A percentile compares a stretch with the other conserved stretches of the same genome.
Evolutionary conservation across 2,797 vertebrate species (phyloP).

Genomic region (Margarornis squamiger): DNA sequence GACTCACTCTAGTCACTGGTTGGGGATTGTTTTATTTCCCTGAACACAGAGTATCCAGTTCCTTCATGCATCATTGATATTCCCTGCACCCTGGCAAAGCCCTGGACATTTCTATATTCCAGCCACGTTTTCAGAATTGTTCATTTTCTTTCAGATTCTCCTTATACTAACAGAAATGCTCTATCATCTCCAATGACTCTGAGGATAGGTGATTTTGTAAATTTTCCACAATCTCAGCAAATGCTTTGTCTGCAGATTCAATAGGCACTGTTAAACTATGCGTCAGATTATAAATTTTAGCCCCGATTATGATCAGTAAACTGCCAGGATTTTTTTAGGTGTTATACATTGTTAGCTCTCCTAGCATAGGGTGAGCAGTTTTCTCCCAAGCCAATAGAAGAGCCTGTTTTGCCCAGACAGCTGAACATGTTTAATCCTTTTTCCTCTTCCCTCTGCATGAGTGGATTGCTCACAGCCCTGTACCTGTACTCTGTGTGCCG

Average conservation of each 20-base stretch:
- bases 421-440: background rate
- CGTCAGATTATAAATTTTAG: constrained; percentile 38
- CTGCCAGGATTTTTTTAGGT: background rate
- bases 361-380: background rate
- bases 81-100: constrained; percentile 13
- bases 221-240: constrained; percentile 46
- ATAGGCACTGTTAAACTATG: background rate
- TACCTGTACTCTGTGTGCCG: accelerated
- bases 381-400: background rate
- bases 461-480: background rate
- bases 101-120: constrained; percentile 42
- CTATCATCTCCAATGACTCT: background rate
- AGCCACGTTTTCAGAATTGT: constrained; percentile 51
- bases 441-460: background rate
- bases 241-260: constrained; percentile 45
- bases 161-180: constrained; percentile 53
- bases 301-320: background rate
- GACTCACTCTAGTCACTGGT: background rate
- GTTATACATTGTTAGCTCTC: background rate
- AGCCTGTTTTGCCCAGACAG: background rate
- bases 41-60: constrained; percentile 20
- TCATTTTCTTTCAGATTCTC: constrained; percentile 54
- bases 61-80: constrained; percentile 58
- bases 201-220: constrained; percentile 29
- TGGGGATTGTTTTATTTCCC: constrained; percentile 38